Percentiles rank a stretch among this genome's conserved stretches.
These are phyloP conservation scores for Lepus oiostolus DNA, from an alignment of 2,797 vertebrate genomes.

Conservation along the genomic window DNA sequence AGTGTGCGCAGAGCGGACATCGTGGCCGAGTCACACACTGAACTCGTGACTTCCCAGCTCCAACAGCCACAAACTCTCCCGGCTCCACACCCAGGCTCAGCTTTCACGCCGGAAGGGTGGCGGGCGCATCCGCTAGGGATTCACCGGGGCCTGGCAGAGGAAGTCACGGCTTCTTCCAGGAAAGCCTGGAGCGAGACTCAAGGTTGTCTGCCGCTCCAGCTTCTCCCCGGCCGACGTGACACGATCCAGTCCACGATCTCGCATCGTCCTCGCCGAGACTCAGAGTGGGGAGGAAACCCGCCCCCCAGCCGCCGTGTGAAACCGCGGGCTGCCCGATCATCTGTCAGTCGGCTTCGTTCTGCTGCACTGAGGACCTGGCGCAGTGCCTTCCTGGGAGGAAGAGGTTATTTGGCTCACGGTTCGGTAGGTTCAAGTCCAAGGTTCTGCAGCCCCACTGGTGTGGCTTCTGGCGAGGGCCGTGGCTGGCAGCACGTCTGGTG, in stretches of 20 bases:
- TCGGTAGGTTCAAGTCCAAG: no score
- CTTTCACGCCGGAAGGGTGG: not conserved
- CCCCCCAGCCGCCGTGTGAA: no score
- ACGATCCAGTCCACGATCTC: not conserved
- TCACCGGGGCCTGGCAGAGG: not conserved
- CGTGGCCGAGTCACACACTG: not conserved
- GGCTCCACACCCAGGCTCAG: not conserved
- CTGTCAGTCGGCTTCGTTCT: no score
- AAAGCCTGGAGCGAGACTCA: not conserved
- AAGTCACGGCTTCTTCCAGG: not conserved
- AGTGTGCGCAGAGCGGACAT: not conserved
- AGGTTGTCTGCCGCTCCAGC: not conserved
- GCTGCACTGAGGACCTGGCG: no score
- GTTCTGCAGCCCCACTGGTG: no score
- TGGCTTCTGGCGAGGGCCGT: no score
- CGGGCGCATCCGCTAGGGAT: accelerated
- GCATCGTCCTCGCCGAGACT: not conserved
- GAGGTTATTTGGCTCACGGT: no score
- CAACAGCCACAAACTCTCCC: not conserved
- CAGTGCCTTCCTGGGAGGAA: no score
- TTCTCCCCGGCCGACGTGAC: not conserved
- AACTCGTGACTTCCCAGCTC: not conserved
- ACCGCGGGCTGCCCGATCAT: no score
- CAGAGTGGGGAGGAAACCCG: not conserved
- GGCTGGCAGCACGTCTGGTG: no score